Base-by-base conservation (phyloP, 2,797 vertebrate genomes). In the Anguilla obscura region DNA sequence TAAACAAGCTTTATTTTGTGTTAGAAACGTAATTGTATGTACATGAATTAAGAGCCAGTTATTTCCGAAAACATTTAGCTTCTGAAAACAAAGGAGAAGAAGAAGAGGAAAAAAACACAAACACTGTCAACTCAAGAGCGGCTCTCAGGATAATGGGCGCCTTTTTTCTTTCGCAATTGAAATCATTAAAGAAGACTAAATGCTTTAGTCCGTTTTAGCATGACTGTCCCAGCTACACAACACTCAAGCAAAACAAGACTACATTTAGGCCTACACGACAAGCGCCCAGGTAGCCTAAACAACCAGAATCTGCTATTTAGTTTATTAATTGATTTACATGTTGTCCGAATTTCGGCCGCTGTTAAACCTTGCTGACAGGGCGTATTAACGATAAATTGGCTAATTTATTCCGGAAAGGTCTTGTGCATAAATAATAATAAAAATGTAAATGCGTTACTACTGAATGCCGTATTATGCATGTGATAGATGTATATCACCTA, bases 31-130 rank as follows among this genome's bases (percentile, higher is more conserved):
- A 92, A 45, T 2, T 87, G 60, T 6, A 90, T 89, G 74, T 92
- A 92, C 91, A 93, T 92, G 91, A 91, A 93, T 94, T 91, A 94
- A 89, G 80, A 89, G 79, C 52, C 90, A 86, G 92, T 86, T 89
- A 91, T 91, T 94, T 94, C 92, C 90, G 86, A 92, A 94, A 95
- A 92, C 93, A 89, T 92, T 92, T 92, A 91, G 90, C 91, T 79
- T 91, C 87, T 84, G 9, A 84, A 89, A 92, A 93, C 94, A 94
- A 94, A 94, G 94, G 93, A 92, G 3, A 93, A 94, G 92, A 92
- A 94, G 92, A 89, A 45, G 93, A 33, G 1, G 36, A 36, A 36
- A 85, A 93, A 89, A 89, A 21, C 93, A 74, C 1, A 12, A 1
- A 85, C 93, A 89, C 89, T 91, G 93, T 91, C 92, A 91, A 91